Evolutionary conservation across 1,140 invertebrate genomes (phyloP).

Genomic region (Lordiphosa mommai): DNA sequence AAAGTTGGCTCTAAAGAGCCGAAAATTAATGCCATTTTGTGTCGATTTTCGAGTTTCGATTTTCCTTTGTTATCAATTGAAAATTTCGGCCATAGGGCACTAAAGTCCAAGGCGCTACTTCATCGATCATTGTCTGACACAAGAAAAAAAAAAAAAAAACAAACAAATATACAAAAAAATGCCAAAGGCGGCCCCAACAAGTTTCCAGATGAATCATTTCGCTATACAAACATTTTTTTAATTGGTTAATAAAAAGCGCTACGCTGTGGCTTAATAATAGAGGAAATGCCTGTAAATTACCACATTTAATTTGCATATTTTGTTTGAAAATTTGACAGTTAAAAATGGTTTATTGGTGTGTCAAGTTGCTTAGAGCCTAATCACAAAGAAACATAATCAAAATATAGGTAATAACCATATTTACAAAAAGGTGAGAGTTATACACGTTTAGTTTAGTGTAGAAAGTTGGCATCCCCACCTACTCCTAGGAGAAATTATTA

Average conservation of each 20-base stretch:
- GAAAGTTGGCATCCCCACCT: too few relatives aligned
- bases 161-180: slow-evolving; percentile 31
- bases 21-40: slow-evolving; percentile 69
- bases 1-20: slow-evolving; percentile 68
- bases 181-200: slow-evolving; percentile 31
- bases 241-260: slow-evolving; percentile 44
- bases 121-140: slow-evolving; percentile 66
- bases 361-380: slow-evolving; percentile 42
- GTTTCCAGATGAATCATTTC: slow-evolving; percentile 45
- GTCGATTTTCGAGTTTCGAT: slow-evolving; percentile 30
- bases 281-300: slow-evolving; percentile 39
- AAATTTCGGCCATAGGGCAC: slow-evolving; percentile 42
- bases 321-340: slow-evolving; percentile 41
- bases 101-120: slow-evolving; percentile 61
- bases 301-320: slow-evolving; percentile 45
- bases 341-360: slow-evolving; percentile 44
- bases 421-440: slow-evolving; percentile 19
- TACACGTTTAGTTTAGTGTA: too few relatives aligned
- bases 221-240: slow-evolving; percentile 32
- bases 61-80: slow-evolving; percentile 69
- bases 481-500: too few relatives aligned
- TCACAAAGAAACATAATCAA: slow-evolving; percentile 13
- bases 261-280: slow-evolving; percentile 48
- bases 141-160: neutral
- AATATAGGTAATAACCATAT: too few relatives aligned